Conservation (phyloP, 2,797 vertebrate species). For the Podarcis lilfordi region DNA sequence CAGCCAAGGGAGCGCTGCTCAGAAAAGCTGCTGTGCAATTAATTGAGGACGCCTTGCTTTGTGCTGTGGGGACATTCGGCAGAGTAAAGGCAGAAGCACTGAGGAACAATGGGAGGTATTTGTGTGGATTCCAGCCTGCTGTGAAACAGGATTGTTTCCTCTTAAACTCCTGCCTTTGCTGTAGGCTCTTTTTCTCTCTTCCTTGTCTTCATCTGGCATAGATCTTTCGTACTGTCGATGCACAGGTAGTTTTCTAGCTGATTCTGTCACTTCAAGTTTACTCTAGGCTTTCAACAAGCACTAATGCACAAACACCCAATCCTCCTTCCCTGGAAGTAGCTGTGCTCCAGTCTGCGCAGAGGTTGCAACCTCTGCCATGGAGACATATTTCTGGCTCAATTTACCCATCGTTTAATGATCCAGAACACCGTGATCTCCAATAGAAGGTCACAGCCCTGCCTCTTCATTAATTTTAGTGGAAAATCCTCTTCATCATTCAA, state of each 20-base stretch:
- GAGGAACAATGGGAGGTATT: background rate
- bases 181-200: background rate
- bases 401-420: conserved; percentile 12
- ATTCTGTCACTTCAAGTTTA: background rate
- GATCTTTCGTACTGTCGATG: background rate
- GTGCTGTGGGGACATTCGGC: background rate
- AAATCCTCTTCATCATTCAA: background rate
- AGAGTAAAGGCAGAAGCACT: background rate
- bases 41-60: background rate
- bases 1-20: background rate
- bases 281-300: background rate
- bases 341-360: background rate
- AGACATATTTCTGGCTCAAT: background rate
- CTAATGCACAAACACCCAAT: background rate
- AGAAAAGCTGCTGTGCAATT: background rate
- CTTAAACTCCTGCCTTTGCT: background rate
- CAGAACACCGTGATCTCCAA: background rate
- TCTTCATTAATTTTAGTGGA: conserved; percentile 24
- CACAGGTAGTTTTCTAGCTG: background rate
- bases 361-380: background rate
- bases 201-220: background rate
- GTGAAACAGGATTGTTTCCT: conserved; percentile 5
- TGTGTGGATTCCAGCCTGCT: background rate
- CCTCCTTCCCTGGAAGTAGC: background rate
- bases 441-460: background rate